These are phyloP conservation scores for Drosophila fungiperda DNA, from an alignment of 2,888 invertebrate genomes.

Conservation along the genomic window DNA sequence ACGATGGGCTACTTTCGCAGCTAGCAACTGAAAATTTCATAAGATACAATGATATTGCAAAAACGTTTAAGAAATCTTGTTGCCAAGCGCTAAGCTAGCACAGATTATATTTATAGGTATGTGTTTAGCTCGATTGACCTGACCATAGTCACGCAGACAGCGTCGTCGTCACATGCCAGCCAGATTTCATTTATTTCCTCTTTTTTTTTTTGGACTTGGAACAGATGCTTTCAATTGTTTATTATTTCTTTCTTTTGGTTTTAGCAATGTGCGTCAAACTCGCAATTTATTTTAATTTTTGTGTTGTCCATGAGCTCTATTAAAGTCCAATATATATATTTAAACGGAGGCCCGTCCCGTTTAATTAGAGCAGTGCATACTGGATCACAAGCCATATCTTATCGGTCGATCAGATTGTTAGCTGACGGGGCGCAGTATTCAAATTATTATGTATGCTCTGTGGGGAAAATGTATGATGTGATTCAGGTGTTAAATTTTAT, in stretches of 20 bases:
- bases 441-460: slow-evolving; percentile 9
- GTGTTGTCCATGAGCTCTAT: slow-evolving; percentile 59
- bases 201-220: slow-evolving; percentile 10
- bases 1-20: slow-evolving; percentile 44
- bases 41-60: slow-evolving; percentile 42
- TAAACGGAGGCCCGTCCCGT: slow-evolving; percentile 69
- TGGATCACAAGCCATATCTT: slow-evolving; percentile 58
- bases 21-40: slow-evolving; percentile 53
- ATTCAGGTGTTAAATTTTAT: slow-evolving; percentile 56
- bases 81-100: slow-evolving; percentile 52
- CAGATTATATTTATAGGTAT: slow-evolving; percentile 25
- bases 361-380: slow-evolving; percentile 55
- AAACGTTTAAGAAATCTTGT: slow-evolving; percentile 48
- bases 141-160: slow-evolving; percentile 69
- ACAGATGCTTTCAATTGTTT: slow-evolving; percentile 11
- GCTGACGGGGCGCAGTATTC: slow-evolving; percentile 21
- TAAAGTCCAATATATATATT: slow-evolving; percentile 9
- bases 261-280: slow-evolving; percentile 52
- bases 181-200: slow-evolving; percentile 1
- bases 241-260: slow-evolving; percentile 11
- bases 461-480: slow-evolving; percentile 13
- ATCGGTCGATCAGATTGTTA: slow-evolving; percentile 45
- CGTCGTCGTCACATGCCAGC: slow-evolving; percentile 53
- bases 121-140: slow-evolving; percentile 48
- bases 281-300: slow-evolving; percentile 69